phyloP scores from a whole-genome alignment of 2,888 invertebrate species.

The Ichneumoninae sp. region DNA sequence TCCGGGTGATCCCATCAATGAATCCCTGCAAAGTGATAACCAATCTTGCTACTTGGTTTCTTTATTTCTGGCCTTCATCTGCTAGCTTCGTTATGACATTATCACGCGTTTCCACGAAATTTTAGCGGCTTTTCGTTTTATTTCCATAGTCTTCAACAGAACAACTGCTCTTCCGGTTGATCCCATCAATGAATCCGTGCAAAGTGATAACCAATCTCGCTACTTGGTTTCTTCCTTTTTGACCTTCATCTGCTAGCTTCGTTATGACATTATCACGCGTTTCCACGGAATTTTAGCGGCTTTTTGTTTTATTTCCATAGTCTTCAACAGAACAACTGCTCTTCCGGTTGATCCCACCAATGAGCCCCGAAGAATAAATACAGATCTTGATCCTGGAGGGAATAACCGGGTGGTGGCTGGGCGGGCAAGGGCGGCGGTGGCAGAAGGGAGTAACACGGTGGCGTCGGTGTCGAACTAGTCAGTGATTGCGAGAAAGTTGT shows the following conservation, averaged over 20 bases:
- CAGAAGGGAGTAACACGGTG: constrained; percentile 81
- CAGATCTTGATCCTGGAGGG: constrained; percentile 78
- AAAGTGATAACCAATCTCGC: neutral
- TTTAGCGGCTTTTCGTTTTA: constrained; percentile 5
- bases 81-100: neutral
- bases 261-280: neutral
- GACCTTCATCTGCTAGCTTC: neutral
- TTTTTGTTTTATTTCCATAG: constrained; percentile 5
- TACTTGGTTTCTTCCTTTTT: neutral
- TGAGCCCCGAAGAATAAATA: constrained; percentile 76
- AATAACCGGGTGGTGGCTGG: constrained; percentile 77
- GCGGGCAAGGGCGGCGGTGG: constrained; percentile 78
- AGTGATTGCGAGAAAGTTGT: constrained; percentile 72
- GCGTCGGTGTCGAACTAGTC: constrained; percentile 78
- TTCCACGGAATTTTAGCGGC: neutral
- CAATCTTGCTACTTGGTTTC: neutral
- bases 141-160: constrained; percentile 72
- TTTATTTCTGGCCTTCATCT: neutral
- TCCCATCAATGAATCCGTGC: neutral
- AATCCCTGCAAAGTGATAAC: constrained; percentile 59
- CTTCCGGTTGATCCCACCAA: constrained; percentile 79
- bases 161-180: constrained; percentile 78
- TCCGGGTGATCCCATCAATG: constrained; percentile 80
- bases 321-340: constrained; percentile 79
- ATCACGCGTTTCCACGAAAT: neutral